Base-by-base conservation (phyloP, 2,888 invertebrate genomes). In the Eurois occulta region DNA sequence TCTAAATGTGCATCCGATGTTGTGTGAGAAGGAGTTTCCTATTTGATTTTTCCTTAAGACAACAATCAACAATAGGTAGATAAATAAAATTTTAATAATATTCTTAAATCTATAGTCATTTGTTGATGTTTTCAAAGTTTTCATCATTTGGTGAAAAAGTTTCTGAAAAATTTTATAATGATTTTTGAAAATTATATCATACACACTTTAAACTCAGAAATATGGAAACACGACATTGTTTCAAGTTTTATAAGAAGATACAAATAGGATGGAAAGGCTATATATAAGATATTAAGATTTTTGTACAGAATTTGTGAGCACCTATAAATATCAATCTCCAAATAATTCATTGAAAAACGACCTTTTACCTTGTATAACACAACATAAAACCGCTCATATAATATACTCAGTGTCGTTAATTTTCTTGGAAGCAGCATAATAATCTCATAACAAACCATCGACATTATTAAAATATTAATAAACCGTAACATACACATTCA, bases 391-490 rank as follows among this genome's bases (percentile, higher is more conserved):
- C 21, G 21, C 75, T 55, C 32, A 76, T 62, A 43, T 74, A 32
- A 18, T 68, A 24, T 8, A 35, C 55, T 66, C 24, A 38, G 52
- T 41, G 75, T 52, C n/a, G 58, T 48, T 48, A 80, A 86, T 86
- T 81, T 87, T 75, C 79, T 77, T 72, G 67, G 79, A 77, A 85
- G 72, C 64, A 76, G 77, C 76, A 80, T 80, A 77, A 83, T 71
- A 52, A 65, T 71, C 65, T 80, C 32, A n/a, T 88, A 88, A 87
- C 90, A 88, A 90, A 89, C 77, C 85, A 87, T 81, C 80, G 80
- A 86, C 79, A 90, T 88, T 94, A 95, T 95, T 94, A 95, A 94
- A 94, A 94, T 93, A 88, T 94, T 95, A 95, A 95, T 95, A 95
- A 94, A 88, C 84, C 90, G 71, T 90, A 91, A 91, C 92, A 92